A percentile compares a stretch with the other conserved stretches of the same genome.
phyloP scores from a whole-genome alignment of 2,888 invertebrate genomes.

The Drosophila nr. medialis region DNA sequence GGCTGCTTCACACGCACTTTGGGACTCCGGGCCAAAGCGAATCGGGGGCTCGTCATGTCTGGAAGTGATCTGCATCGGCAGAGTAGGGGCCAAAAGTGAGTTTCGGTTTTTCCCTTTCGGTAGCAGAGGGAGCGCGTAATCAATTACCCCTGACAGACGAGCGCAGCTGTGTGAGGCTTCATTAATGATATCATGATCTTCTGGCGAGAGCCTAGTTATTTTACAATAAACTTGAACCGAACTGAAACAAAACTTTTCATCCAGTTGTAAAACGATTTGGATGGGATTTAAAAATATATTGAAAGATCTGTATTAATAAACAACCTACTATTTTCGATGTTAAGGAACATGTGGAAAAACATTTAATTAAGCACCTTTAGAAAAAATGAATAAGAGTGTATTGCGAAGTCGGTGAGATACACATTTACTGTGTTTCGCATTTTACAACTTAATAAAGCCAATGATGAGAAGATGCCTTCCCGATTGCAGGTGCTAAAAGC shows the following conservation, averaged over 20 bases:
- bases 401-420: slow-evolving; percentile 17
- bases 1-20: slow-evolving; percentile 51
- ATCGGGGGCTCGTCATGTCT: slow-evolving; percentile 6
- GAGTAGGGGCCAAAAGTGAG: slow-evolving; percentile 25
- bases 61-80: slow-evolving; percentile 39
- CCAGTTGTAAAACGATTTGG: neutral
- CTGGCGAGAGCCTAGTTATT: neutral
- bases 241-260: neutral
- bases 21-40: neutral
- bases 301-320: neutral
- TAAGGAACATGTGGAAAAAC: neutral
- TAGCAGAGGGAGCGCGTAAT: slow-evolving; percentile 41
- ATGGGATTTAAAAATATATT: neutral
- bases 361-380: neutral
- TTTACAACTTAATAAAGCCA: slow-evolving; percentile 63
- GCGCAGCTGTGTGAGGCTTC: slow-evolving; percentile 39
- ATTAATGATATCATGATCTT: slow-evolving; percentile 20
- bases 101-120: slow-evolving; percentile 26
- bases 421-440: slow-evolving; percentile 32
- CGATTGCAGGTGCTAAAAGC: slow-evolving; percentile 66
- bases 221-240: neutral
- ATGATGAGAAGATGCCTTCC: slow-evolving; percentile 51
- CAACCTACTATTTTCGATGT: neutral
- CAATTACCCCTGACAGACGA: slow-evolving; percentile 48
- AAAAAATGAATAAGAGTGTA: slow-evolving; percentile 24